Evolutionary conservation across 1,140 invertebrate species (phyloP).

Genomic region (Oedothorax gibbosus): DNA sequence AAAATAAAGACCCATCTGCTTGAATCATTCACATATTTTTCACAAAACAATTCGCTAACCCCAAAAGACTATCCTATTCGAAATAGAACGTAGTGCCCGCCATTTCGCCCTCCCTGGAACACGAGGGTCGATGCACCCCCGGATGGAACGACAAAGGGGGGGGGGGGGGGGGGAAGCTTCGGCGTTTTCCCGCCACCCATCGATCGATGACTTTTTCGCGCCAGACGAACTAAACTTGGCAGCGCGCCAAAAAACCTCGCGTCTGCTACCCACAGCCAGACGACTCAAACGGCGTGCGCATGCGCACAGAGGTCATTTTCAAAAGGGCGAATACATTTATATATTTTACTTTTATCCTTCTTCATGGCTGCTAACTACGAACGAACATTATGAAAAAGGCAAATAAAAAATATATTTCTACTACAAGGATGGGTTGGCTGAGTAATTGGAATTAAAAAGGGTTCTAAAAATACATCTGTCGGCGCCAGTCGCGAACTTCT

Average conservation of each 20-base stretch:
- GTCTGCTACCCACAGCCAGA: constrained; percentile 35
- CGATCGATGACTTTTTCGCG: constrained; percentile 60
- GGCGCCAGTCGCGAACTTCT: too few relatives aligned
- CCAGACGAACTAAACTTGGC: constrained; percentile 54
- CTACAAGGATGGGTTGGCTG: too few relatives aligned
- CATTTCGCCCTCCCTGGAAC: background rate
- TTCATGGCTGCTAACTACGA: too few relatives aligned
- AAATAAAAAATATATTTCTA: too few relatives aligned
- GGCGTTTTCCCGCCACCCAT: constrained; percentile 47
- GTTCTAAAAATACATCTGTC: too few relatives aligned
- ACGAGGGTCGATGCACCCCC: constrained; percentile 49
- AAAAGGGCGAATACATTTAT: too few relatives aligned
- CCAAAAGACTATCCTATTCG: background rate
- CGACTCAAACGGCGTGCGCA: constrained; percentile 37
- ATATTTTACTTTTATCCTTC: too few relatives aligned
- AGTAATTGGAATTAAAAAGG: too few relatives aligned
- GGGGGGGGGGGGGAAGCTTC: background rate
- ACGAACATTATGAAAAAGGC: too few relatives aligned
- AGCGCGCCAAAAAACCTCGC: constrained; percentile 23
- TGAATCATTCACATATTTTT: too few relatives aligned
- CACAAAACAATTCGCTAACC: too few relatives aligned
- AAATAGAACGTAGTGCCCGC: background rate
- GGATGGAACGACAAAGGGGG: background rate
- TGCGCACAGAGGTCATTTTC: constrained; percentile 5
- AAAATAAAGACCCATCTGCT: background rate